phyloP scores from a whole-genome alignment of 2,113 vertebrate species.

The Mormyrus lacerda region DNA sequence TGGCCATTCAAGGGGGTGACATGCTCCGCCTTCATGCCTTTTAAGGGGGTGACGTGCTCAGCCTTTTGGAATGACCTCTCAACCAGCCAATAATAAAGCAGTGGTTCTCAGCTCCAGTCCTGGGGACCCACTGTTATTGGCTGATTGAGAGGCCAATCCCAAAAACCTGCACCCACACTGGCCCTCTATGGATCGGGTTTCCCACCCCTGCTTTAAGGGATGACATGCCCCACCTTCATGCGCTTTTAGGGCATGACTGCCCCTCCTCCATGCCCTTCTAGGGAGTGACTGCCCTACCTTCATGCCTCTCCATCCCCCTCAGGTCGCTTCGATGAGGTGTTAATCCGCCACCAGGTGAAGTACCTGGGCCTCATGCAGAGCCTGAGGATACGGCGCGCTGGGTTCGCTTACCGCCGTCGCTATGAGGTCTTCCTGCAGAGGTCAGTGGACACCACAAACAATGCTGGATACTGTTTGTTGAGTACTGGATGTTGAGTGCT shows the following conservation, averaged over 20 bases:
- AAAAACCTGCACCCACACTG: too few relatives aligned
- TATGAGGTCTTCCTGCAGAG: constrained; percentile 91
- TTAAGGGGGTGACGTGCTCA: too few relatives aligned
- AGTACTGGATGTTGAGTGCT: too few relatives aligned
- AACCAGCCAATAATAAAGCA: too few relatives aligned
- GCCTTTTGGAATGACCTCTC: too few relatives aligned
- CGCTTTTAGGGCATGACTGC: background rate
- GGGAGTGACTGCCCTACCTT: background rate
- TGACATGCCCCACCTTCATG: background rate
- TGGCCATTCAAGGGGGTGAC: background rate
- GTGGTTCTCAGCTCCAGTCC: too few relatives aligned
- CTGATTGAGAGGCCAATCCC: too few relatives aligned
- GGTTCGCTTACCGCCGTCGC: constrained; percentile 88
- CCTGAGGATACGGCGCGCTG: constrained; percentile 84
- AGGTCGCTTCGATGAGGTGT: constrained; percentile 89
- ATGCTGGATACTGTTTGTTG: background rate
- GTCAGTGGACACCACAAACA: constrained; percentile 41
- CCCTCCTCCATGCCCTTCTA: background rate
- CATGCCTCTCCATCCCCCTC: constrained; percentile 7
- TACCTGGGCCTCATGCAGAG: constrained; percentile 98
- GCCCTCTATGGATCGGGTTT: too few relatives aligned
- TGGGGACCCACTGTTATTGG: too few relatives aligned
- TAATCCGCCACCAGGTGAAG: constrained; percentile 93
- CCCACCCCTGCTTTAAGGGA: too few relatives aligned
- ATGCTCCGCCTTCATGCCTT: background rate